A percentile compares a stretch with the other conserved stretches of the same genome.
These are phyloP conservation scores for Drosophila tani DNA, from an alignment of 1,140 invertebrate species.

Conservation along the genomic window DNA sequence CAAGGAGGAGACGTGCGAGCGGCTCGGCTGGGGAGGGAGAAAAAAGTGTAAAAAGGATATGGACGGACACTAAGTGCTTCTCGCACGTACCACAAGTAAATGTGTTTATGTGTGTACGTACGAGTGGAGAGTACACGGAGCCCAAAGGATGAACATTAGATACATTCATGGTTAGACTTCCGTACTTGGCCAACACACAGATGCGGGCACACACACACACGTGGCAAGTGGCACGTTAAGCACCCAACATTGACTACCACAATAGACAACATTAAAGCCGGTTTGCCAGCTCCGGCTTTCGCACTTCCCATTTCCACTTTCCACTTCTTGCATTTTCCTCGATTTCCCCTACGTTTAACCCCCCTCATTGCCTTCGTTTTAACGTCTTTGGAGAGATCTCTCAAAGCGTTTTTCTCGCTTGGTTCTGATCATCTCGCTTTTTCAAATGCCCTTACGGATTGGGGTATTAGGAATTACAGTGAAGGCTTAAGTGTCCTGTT, in stretches of 20 bases:
- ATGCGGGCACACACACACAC: slow-evolving; percentile 26
- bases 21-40: neutral
- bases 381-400: slow-evolving; percentile 47
- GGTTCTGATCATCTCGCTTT: slow-evolving; percentile 23
- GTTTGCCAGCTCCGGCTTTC: slow-evolving; percentile 49
- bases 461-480: neutral
- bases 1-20: neutral
- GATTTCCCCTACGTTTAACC: slow-evolving; percentile 1
- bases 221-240: slow-evolving; percentile 76
- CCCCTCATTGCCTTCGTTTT: slow-evolving; percentile 21
- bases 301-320: slow-evolving; percentile 16
- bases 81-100: slow-evolving; percentile 77
- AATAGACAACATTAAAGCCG: slow-evolving; percentile 79
- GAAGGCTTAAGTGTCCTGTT: no score
- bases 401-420: slow-evolving; percentile 42
- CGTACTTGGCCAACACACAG: slow-evolving; percentile 42
- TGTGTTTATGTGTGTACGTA: slow-evolving; percentile 66
- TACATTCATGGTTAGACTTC: slow-evolving; percentile 79
- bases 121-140: slow-evolving; percentile 63
- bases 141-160: slow-evolving; percentile 82
- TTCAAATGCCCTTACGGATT: slow-evolving; percentile 11
- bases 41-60: slow-evolving; percentile 21
- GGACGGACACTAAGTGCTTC: slow-evolving; percentile 72
- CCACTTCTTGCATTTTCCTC: slow-evolving; percentile 10
- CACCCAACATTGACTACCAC: slow-evolving; percentile 79